These are phyloP conservation scores for Rhynchopsitta pachyrhyncha DNA, from an alignment of 2,113 vertebrate genomes.

Conservation along the genomic window DNA sequence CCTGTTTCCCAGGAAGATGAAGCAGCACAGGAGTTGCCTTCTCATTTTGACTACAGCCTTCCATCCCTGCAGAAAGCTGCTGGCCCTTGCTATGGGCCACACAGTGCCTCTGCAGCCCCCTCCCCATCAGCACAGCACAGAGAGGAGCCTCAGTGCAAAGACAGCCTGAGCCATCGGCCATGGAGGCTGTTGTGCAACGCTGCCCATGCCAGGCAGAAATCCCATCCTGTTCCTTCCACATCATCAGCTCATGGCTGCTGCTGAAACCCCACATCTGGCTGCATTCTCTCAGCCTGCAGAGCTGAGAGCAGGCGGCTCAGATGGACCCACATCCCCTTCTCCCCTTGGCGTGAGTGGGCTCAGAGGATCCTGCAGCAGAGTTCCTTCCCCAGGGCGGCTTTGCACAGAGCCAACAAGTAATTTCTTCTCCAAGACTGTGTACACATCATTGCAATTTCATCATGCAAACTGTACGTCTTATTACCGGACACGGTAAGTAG, in stretches of 20 bases:
- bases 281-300: background rate
- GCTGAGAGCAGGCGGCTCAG: background rate
- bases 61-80: background rate
- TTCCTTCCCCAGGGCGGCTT: background rate
- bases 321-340: background rate
- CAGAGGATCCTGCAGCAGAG: background rate
- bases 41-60: fast-evolving
- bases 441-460: background rate
- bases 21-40: background rate
- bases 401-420: background rate
- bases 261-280: background rate
- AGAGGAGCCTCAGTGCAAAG: background rate
- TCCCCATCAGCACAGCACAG: background rate
- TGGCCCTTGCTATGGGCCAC: background rate
- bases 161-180: background rate
- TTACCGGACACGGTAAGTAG: background rate
- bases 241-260: background rate
- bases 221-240: background rate
- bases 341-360: background rate
- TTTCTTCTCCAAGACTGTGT: background rate
- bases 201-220: background rate
- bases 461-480: background rate
- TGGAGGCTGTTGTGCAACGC: background rate
- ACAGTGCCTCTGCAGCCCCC: background rate
- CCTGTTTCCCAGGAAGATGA: background rate